Percentiles rank a stretch among this genome's conserved stretches.
phyloP scores from a whole-genome alignment of 2,797 vertebrate genomes.

The Ctenosaura bakeri region DNA sequence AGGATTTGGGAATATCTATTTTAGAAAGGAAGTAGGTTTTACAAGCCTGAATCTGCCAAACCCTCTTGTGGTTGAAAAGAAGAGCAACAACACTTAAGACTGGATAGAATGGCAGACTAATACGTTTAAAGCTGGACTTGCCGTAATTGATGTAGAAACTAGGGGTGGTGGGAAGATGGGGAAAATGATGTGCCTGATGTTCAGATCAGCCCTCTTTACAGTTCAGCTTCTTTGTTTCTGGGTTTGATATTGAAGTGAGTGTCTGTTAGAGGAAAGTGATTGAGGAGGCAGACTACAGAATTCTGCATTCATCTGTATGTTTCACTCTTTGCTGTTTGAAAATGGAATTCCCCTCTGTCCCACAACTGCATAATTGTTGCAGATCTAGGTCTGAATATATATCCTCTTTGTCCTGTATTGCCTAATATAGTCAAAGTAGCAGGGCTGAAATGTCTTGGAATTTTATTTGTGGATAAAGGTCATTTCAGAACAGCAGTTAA shows the following conservation, averaged over 20 bases:
- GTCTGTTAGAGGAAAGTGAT: neutral
- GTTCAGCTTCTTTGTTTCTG: neutral
- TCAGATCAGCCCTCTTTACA: too few relatives aligned
- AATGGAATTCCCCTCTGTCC: neutral
- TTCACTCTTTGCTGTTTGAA: neutral
- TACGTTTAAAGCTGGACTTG: neutral
- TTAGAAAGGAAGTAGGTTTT: neutral
- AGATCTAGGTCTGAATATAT: neutral
- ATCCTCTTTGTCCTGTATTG: neutral
- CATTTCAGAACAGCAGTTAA: constrained; percentile 6
- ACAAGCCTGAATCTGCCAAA: neutral
- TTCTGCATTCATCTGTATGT: neutral
- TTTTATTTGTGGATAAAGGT: neutral
- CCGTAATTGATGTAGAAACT: neutral
- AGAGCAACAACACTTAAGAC: neutral
- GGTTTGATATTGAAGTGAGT: neutral
- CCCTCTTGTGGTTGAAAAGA: neutral
- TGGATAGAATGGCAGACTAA: neutral
- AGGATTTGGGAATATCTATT: neutral
- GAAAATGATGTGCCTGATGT: neutral
- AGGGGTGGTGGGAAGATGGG: neutral
- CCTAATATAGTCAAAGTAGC: neutral
- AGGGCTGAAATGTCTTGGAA: neutral
- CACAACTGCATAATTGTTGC: too few relatives aligned
- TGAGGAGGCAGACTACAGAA: neutral